Evolutionary conservation across 1,140 invertebrate genomes (phyloP), one percentile per base, ranked within the genome.

Genomic region (Saxidomus purpurata): DNA sequence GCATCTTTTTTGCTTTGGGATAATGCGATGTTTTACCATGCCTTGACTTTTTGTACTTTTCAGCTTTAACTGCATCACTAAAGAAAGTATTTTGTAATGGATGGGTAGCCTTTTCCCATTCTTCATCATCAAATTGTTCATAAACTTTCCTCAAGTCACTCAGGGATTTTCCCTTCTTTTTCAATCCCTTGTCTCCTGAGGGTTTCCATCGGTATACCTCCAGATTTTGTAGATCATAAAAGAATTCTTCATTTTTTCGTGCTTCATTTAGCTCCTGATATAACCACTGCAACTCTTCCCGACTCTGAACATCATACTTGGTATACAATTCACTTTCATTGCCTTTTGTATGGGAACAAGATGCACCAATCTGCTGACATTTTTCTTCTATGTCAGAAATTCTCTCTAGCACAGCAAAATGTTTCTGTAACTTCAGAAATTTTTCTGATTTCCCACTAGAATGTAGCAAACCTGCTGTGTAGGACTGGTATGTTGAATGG

Each of bases 361-460:
- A 83, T 38, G 77, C 38, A 25, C 34, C 59, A 43, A 74, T 19
- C 0, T 52, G 71, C 40, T 38, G 13, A 11, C 89, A 83, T 83
- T 92, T 89, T 13, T 91, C 63, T 87, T 94, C 93, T 25, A 99
- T 96, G 90, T 98, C 97, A 0, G 97, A 97, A 69, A 99, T 97
- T 93, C 98, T 97, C 97, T 99, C 98, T 52, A 99, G 96, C 90
- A 97, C 98, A 40, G 97, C 96, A 94, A 98, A 99, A 94, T 99
- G 98, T 67, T 98, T 97, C 94, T 98, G 97, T 9, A 99, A 96
- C 88, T 98, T 98, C 87, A 97, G 97, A 95, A 99, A 99, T 76
- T 97, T 97, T 85, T 97, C 97, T 0, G 98, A 98, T 93, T 97
- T 97, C 63, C 96, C 97, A 91, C 97, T 97, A 0, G 97, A 97